Conservation (phyloP, 2,113 vertebrate genomes). For the Daboia siamensis region DNA sequence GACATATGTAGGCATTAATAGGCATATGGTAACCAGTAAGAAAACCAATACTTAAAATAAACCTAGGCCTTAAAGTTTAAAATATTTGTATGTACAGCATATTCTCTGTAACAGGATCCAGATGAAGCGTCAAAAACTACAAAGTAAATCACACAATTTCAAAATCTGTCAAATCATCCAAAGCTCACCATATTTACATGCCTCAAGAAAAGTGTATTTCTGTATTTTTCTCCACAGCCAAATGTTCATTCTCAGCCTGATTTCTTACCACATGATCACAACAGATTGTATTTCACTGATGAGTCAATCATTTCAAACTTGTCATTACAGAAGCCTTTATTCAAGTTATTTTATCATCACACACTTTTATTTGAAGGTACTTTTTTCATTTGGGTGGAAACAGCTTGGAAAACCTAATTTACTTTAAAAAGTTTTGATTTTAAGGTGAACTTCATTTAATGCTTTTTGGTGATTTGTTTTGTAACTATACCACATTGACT, state of each 20-base stretch:
- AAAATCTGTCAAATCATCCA: conserved; percentile 34
- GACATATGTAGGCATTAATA: not conserved
- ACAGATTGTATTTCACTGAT: conserved; percentile 72
- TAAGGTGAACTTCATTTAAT: not conserved
- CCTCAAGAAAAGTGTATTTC: conserved; percentile 38
- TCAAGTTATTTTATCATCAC: conserved; percentile 45
- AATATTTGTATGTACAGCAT: not conserved
- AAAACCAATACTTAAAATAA: not conserved
- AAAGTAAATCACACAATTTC: not conserved
- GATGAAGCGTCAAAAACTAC: not conserved
- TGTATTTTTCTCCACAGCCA: conserved; percentile 29
- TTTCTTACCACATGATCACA: conserved; percentile 35
- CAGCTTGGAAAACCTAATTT: conserved; percentile 55
- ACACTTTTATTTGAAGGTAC: conserved; percentile 48
- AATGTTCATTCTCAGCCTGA: conserved; percentile 43
- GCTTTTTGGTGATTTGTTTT: conserved; percentile 24
- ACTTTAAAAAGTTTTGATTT: conserved; percentile 41
- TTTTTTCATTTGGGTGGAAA: conserved; percentile 56
- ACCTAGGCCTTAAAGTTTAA: not conserved
- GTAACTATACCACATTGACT: not conserved
- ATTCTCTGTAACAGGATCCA: not conserved
- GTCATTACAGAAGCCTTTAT: conserved; percentile 61
- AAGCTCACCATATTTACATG: conserved; percentile 39
- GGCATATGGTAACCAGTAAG: not conserved
- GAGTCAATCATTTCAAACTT: conserved; percentile 62